Base-by-base conservation (phyloP, 1,140 invertebrate species). In the Lucilia sericata region DNA sequence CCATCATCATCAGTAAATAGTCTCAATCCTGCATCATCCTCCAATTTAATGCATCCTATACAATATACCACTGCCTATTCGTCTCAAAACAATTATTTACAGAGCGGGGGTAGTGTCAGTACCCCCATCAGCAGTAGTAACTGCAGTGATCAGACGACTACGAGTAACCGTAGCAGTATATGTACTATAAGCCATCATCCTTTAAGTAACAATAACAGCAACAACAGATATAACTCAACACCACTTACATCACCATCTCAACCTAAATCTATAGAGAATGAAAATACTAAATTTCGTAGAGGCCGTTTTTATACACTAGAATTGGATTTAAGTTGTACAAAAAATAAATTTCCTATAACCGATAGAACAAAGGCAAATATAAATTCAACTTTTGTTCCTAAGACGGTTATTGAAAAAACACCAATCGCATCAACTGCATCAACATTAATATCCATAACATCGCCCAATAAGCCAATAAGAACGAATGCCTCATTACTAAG, bases 311-410 rank as follows among this genome's bases (percentile, higher is more conserved):
- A 90, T 84, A 91, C 89, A 17, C 74, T 91, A 19, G 88, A 90
- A 65, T 83, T 91, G 36, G 90, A 91, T 78, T 85, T 91, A 30
- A 91, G 90, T 82, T 91, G 90, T 85, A 91, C 90, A 19, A 89
- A 88, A 34, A 91, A 91, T 82, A 91, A 91, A 85, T 91, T 91
- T 86, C 90, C 90, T n/a, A 91, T 91, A 14, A 91, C 86, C 34
- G 87, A 91, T 86, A 88, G 90, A 76, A 87, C 34, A 51, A 81
- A 74, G 21, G 60, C 76, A 70, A 82, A 76, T 17, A 25, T 86
- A 25, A 74, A 25, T 47, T 42, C 36, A 4, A 8, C 34, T 47
- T 7, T 14, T 76, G 82, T 13, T 80, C 19, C 25, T 19, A 84
- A 84, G 60, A 42, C 42, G 75, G 30, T 17, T 42, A 84, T 21